Evolutionary conservation across 2,797 vertebrate species (phyloP).

Genomic region (Picus viridis): DNA sequence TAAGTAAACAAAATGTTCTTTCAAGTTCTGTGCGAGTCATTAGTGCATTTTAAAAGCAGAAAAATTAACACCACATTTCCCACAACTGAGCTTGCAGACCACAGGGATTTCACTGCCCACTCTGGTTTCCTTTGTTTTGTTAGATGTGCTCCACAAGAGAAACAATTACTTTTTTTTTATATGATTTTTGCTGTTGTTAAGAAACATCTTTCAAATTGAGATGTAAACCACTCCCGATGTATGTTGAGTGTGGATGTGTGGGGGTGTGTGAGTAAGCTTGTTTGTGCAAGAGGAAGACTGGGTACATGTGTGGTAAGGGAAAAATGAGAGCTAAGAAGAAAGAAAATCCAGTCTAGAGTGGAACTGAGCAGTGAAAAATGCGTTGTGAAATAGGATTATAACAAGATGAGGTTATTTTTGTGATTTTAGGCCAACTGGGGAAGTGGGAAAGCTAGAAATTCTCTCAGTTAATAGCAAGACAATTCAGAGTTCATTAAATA

Average conservation of each 20-base stretch:
- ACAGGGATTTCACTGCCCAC: constrained; percentile 37
- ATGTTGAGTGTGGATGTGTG: constrained; percentile 32
- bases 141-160: constrained; percentile 44
- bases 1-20: constrained; percentile 58
- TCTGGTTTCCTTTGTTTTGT: constrained; percentile 59
- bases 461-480: constrained; percentile 33
- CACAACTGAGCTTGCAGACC: constrained; percentile 37
- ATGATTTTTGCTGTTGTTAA: not conserved
- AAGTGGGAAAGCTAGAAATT: constrained; percentile 66
- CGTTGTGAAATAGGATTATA: constrained; percentile 43
- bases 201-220: constrained; percentile 10
- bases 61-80: constrained; percentile 71
- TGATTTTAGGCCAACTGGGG: constrained; percentile 37
- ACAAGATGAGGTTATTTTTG: constrained; percentile 41
- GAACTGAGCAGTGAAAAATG: constrained; percentile 36
- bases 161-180: constrained; percentile 15
- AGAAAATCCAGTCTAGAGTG: constrained; percentile 48
- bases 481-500: constrained; percentile 58
- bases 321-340: constrained; percentile 27
- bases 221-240: constrained; percentile 36
- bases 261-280: constrained; percentile 49
- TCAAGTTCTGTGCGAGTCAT: constrained; percentile 65
- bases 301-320: constrained; percentile 11
- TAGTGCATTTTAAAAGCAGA: constrained; percentile 66
- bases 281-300: constrained; percentile 36